Percentiles rank a stretch among this genome's conserved stretches.
These are phyloP conservation scores for Meandrusa payeni DNA, from an alignment of 2,888 invertebrate species.

Conservation along the genomic window DNA sequence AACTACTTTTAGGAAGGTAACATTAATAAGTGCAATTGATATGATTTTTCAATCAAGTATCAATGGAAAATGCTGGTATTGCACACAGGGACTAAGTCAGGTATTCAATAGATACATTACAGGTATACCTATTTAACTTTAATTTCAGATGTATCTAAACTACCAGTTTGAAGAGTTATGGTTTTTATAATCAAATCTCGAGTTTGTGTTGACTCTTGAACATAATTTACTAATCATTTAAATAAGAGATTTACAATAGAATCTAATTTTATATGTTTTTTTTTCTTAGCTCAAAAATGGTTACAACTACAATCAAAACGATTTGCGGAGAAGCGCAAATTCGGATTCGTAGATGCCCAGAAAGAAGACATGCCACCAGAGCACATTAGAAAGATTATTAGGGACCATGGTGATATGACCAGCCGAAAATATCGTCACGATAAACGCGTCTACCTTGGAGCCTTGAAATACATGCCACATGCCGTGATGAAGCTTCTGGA, in stretches of 20 bases:
- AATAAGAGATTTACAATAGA: too few relatives aligned
- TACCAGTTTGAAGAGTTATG: too few relatives aligned
- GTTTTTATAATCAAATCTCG: too few relatives aligned
- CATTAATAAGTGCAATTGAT: conserved; percentile 48
- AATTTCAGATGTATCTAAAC: too few relatives aligned
- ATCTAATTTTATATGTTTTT: too few relatives aligned
- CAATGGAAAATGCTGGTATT: conserved; percentile 61
- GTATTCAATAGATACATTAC: too few relatives aligned
- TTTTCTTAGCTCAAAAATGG: conserved; percentile 93
- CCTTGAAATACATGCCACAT: conserved; percentile 99
- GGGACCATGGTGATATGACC: conserved; percentile 99
- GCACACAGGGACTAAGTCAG: too few relatives aligned
- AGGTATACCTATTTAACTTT: too few relatives aligned
- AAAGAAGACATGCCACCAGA: conserved; percentile 99
- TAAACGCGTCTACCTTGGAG: conserved; percentile 98
- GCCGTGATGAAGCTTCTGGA: conserved; percentile 99
- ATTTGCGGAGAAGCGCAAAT: conserved; percentile 98
- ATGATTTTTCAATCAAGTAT: conserved; percentile 52
- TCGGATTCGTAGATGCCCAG: conserved; percentile 99
- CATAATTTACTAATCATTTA: too few relatives aligned
- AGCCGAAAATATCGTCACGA: conserved; percentile 99
- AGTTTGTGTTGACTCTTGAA: too few relatives aligned
- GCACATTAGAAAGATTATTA: conserved; percentile 98
- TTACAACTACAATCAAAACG: conserved; percentile 99
- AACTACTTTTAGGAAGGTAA: conserved; percentile 42